Evolutionary conservation across 2,113 vertebrate genomes (phyloP).

Genomic region (Electrona antarctica): DNA sequence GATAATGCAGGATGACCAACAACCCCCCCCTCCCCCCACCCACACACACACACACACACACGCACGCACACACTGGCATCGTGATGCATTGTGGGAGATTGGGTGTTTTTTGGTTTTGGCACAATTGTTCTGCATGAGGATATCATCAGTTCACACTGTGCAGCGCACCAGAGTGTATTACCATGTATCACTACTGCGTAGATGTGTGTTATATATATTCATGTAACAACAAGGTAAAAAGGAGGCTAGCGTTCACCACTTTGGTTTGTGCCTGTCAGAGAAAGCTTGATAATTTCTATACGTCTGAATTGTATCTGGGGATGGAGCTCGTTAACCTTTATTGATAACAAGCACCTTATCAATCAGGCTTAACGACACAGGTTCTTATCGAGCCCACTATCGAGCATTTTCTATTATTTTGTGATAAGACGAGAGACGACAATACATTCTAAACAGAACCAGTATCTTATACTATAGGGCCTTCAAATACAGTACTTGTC

Average conservation of each 20-base stretch:
- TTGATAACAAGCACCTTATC: too few relatives aligned
- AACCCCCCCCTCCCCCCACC: slow-evolving; percentile 14
- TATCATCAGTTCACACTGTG: slow-evolving; percentile 38
- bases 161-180: slow-evolving; percentile 5
- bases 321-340: too few relatives aligned
- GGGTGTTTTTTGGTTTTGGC: slow-evolving; percentile 79
- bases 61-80: slow-evolving; percentile 74
- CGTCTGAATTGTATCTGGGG: neutral
- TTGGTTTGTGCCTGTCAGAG: slow-evolving; percentile 1
- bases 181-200: slow-evolving; percentile 3
- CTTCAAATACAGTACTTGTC: too few relatives aligned
- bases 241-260: neutral
- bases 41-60: slow-evolving; percentile 36
- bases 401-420: too few relatives aligned
- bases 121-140: slow-evolving; percentile 78
- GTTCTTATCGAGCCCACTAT: too few relatives aligned
- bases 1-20: slow-evolving; percentile 55
- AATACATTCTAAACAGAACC: too few relatives aligned
- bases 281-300: slow-evolving; percentile 5
- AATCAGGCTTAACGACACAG: too few relatives aligned
- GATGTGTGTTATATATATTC: neutral
- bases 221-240: slow-evolving; percentile 6
- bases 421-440: too few relatives aligned
- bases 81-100: slow-evolving; percentile 84
- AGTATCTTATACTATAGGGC: too few relatives aligned